Percentiles rank a stretch among this genome's conserved stretches.
phyloP scores from a whole-genome alignment of 1,140 invertebrate genomes.

The Penaeus chinensis region DNA sequence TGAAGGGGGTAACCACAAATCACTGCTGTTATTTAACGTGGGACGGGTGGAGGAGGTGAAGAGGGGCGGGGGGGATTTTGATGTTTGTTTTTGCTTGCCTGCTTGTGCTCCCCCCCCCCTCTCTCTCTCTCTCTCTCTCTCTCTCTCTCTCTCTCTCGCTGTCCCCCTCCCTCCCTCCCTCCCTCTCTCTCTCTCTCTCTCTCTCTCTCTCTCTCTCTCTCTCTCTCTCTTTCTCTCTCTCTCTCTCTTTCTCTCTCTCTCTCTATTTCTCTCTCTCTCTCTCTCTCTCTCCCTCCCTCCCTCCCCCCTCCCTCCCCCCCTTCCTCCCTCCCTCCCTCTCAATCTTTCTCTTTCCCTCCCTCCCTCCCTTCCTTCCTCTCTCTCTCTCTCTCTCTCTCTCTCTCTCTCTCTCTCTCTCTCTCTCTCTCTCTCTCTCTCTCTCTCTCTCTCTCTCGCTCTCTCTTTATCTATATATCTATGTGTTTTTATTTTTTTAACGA shows the following conservation, averaged over 20 bases:
- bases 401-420: too few relatives aligned
- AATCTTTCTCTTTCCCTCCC: neutral
- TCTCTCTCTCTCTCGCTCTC: neutral
- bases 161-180: neutral
- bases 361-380: neutral
- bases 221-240: too few relatives aligned
- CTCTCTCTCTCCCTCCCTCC: neutral
- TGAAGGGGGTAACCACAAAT: neutral
- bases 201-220: too few relatives aligned
- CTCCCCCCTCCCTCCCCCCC: neutral
- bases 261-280: neutral
- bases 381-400: too few relatives aligned
- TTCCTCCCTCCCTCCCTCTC: neutral
- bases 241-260: too few relatives aligned
- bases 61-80: neutral
- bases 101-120: neutral
- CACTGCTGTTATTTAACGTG: neutral
- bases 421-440: neutral
- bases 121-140: conserved; percentile 23
- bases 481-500: neutral
- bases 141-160: conserved; percentile 1
- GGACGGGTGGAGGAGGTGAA: neutral
- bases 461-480: neutral
- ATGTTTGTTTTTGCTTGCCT: neutral
- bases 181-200: neutral